A percentile compares a stretch with the other conserved stretches of the same genome.
These are phyloP conservation scores for Malurus splendens DNA, from an alignment of 2,797 vertebrate genomes.

Conservation along the genomic window DNA sequence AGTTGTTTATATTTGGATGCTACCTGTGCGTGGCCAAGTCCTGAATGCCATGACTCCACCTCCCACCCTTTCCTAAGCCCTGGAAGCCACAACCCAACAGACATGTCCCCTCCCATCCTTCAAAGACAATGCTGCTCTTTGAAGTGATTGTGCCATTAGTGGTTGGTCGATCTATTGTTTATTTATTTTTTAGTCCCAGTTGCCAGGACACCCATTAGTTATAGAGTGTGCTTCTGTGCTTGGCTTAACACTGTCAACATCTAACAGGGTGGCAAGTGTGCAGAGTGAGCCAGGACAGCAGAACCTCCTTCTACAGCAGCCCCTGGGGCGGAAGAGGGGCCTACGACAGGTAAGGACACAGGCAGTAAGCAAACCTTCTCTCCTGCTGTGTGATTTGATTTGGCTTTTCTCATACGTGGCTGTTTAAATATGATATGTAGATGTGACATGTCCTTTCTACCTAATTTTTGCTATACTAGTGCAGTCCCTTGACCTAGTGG, in stretches of 20 bases:
- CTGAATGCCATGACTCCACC: conserved; percentile 54
- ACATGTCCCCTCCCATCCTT: conserved; percentile 61
- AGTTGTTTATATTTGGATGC: conserved; percentile 62
- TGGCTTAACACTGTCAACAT: conserved; percentile 59
- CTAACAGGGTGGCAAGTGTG: conserved; percentile 92
- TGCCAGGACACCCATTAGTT: conserved; percentile 12
- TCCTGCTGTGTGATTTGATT: not conserved
- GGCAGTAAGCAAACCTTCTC: not conserved
- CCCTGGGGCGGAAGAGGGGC: conserved; percentile 90
- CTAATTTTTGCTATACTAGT: not conserved
- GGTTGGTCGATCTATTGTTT: not conserved
- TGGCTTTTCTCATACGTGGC: not conserved
- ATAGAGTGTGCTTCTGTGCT: not conserved
- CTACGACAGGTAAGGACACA: conserved; percentile 84
- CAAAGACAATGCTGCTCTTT: conserved; percentile 74
- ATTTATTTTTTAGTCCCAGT: conserved; percentile 20
- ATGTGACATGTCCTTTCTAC: not conserved
- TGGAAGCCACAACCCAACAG: conserved; percentile 45
- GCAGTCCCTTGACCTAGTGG: not conserved
- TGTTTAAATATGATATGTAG: not conserved
- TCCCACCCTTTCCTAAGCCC: conserved; percentile 49
- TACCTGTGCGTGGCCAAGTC: conserved; percentile 48
- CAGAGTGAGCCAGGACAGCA: conserved; percentile 98
- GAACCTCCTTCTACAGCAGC: conserved; percentile 91
- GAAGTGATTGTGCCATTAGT: conserved; percentile 69